Percentiles rank a stretch among this genome's conserved stretches.
Conservation (phyloP, 37 sponge, comb jelly and placozoan genomes). For the Agelas oroides region DNA sequence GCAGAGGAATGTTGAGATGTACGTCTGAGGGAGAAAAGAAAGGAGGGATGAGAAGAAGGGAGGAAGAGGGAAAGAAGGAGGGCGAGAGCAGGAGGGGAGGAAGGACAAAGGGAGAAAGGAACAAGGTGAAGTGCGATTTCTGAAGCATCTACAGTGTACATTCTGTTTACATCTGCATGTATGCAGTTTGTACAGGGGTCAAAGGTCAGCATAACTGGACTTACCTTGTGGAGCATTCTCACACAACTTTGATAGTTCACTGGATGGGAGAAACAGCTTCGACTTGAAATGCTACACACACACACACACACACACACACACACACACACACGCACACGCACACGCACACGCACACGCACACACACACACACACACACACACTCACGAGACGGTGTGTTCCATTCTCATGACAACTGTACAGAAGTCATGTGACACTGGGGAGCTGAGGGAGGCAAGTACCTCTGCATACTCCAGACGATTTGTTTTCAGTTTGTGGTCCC, state of each 20-base stretch:
- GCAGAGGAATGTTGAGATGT: slow-evolving; percentile 23
- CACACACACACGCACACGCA: slow-evolving; percentile 12
- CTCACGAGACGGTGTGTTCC: slow-evolving; percentile 69
- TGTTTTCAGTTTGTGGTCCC: slow-evolving; percentile 43
- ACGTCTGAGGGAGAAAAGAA: too few species aligned
- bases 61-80: not conserved
- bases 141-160: too few species aligned
- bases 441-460: slow-evolving; percentile 20
- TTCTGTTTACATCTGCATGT: too few species aligned
- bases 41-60: too few species aligned
- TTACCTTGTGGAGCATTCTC: too few species aligned
- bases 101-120: too few species aligned
- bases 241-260: too few species aligned
- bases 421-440: slow-evolving; percentile 46
- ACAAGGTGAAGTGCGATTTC: too few species aligned
- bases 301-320: slow-evolving; percentile 30
- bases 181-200: too few species aligned
- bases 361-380: not conserved
- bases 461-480: slow-evolving; percentile 60
- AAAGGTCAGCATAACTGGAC: too few species aligned
- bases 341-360: slow-evolving; percentile 18
- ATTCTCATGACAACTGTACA: slow-evolving; percentile 56
- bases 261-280: not conserved
- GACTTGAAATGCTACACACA: not conserved
- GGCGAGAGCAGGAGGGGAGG: not conserved